phyloP scores from a whole-genome alignment of 2,113 vertebrate genomes.

The Tylochromis polylepis region DNA sequence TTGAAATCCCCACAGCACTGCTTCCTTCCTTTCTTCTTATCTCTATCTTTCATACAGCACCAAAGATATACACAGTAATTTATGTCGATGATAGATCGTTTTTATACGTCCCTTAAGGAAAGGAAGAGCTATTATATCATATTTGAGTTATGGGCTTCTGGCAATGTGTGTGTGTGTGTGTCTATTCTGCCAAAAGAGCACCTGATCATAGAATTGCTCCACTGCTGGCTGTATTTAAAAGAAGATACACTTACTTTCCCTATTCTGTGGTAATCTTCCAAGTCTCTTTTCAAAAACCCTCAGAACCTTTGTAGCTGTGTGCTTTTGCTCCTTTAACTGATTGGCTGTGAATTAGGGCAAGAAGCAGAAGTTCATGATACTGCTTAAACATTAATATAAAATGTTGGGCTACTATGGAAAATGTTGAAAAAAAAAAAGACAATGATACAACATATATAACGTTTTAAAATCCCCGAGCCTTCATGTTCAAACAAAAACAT shows the following conservation, averaged over 20 bases:
- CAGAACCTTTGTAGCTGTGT: background rate
- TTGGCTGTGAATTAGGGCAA: slow-evolving; percentile 17
- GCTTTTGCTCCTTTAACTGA: slow-evolving; percentile 6
- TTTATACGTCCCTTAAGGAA: slow-evolving; percentile 20
- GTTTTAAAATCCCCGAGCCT: background rate
- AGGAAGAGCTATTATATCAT: slow-evolving; percentile 20
- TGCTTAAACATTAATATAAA: background rate
- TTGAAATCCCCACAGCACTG: background rate
- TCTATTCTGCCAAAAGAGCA: slow-evolving; percentile 9
- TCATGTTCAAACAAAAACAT: background rate
- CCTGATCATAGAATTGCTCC: slow-evolving; percentile 30
- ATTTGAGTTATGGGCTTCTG: slow-evolving; percentile 21
- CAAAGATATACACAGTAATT: slow-evolving; percentile 25
- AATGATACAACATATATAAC: background rate
- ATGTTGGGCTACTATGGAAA: background rate
- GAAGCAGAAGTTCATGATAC: background rate
- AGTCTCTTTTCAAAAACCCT: slow-evolving; percentile 2
- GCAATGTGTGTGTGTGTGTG: background rate
- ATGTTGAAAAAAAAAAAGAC: background rate
- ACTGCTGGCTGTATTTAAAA: slow-evolving; percentile 33
- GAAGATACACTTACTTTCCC: slow-evolving; percentile 10
- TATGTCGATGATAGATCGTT: slow-evolving; percentile 22
- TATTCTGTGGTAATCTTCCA: background rate
- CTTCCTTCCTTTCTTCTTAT: background rate
- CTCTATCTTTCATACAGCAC: slow-evolving; percentile 11